Conservation (phyloP, 2,797 vertebrate genomes). For the Prunella strophiata region DNA sequence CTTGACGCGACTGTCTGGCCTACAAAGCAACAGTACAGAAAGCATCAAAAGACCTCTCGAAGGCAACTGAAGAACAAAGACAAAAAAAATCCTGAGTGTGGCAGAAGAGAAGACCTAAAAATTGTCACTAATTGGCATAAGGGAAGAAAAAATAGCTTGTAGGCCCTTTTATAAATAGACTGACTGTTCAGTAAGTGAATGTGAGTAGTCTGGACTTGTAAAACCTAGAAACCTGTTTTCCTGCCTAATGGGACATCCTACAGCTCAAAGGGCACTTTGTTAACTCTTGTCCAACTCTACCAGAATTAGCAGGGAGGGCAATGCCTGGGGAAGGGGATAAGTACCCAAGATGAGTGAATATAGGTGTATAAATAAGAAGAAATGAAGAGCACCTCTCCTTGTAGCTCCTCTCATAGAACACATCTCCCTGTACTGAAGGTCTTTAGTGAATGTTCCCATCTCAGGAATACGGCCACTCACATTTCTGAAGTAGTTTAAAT, state of each 20-base stretch:
- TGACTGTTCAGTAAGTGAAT: background rate
- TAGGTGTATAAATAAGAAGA: background rate
- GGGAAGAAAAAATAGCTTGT: background rate
- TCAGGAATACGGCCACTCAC: background rate
- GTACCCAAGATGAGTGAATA: background rate
- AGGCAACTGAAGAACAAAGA: constrained; percentile 28
- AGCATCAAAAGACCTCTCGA: background rate
- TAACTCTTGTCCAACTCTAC: background rate
- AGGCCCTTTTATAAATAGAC: background rate
- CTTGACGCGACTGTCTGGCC: background rate
- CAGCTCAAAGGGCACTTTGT: background rate
- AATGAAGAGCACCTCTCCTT: background rate
- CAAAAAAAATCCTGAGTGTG: background rate
- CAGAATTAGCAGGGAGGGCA: background rate
- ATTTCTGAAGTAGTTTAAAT: background rate
- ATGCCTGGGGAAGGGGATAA: background rate
- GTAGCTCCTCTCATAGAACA: background rate
- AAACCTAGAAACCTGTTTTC: constrained; percentile 32
- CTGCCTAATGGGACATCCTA: background rate
- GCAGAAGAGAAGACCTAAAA: constrained; percentile 30
- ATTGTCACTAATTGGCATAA: constrained; percentile 3
- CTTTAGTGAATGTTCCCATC: rapidly evolving
- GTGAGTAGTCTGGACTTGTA: background rate
- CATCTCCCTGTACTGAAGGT: background rate
- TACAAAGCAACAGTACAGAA: background rate